Evolutionary conservation across 2,888 invertebrate species (phyloP), one percentile per base, ranked within the genome.

Genomic region (Caenorhabditis drosophilae): DNA sequence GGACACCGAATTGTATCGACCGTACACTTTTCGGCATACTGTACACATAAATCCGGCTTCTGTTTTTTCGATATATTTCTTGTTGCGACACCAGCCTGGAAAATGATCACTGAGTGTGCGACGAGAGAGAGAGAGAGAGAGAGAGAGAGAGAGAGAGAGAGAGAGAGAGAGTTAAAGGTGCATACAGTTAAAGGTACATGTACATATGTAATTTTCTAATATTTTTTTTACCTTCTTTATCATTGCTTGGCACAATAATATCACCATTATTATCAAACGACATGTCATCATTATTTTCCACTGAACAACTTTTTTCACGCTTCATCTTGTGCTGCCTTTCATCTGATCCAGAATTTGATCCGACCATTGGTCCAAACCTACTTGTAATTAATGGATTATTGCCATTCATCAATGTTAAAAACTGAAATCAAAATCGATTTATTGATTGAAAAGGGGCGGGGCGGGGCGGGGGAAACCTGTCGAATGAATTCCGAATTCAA

Each of bases 1-100:
- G 23, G 76, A 77, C n/a, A 82, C 82, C 9, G 79, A 80, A 62
- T 83, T 83, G 76, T 83, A 83, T 25, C 82, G 66, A 11, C 73
- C 70, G 67, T 81, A 82, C 34, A 80, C 75, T 67, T 83, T 83
- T 52, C 72, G 67, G 63, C 83, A 83, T 11, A 83, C 76, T 27
- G 75, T 77, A 49, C 83, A 83, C 76, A 74, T 78, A 62, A 67
- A 80, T 27, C 76, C 76, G 41, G 55, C 67, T 50, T 70, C 69
- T 15, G 78, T 76, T 57, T 72, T 73, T 60, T 80, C 73, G 56
- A 83, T 83, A 68, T 82, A 83, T 61, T 81, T 81, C 55, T 81
- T 80, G 71, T 82, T 82, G 16, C 82, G 73, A 48, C 83, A 83
- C 83, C 83, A 83, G 15, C 82, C 80, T 77, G 54, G 20, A 42